Base-by-base conservation (phyloP, 2,113 vertebrate species). In the Thunnus maccoyii region DNA sequence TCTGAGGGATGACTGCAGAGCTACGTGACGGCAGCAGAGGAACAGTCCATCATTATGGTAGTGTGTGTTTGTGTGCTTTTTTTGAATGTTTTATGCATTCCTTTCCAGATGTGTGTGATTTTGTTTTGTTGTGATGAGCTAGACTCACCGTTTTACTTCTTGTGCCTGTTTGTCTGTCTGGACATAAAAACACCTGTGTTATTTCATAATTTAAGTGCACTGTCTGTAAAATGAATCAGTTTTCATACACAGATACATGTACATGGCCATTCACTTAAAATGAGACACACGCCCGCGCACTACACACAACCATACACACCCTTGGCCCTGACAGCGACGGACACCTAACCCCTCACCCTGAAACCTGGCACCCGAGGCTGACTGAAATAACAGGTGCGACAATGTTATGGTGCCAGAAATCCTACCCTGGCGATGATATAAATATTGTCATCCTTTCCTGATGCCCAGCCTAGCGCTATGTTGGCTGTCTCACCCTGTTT, bases 361-460 rank as follows among this genome's bases (percentile, higher is more conserved):
- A 94, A 94, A 94, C 91, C 88, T 20, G 89, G 82, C 90, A 87
- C 90, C 77, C 58, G 4, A 3, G 58, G 57, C 88, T 88, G 95
- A 94, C 88, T 87, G 84, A 94, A 90, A 94, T 62, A 95, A 93
- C 74, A 90, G 76, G 90, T 83, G 92, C 89, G 76, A 85, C 87
- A 75, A 73, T 93, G 84, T 93, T 92, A 55, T 86, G 91, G 91
- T 94, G 93, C 95, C 95, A 93, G 52, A 93, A 96, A 95, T 95
- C 94, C 91, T 94, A 96, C 82, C 92, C 87, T n/a, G 60, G 54
- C 56, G 55, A 93, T 94, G 94, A 94, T 94, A 95, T 82, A 95
- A 95, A 86, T 88, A 90, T 87, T 86, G 63, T 86, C 84, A 82
- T 91, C 86, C 89, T 86, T 85, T 94, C 46, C 71, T 46, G 88